Base-by-base conservation (phyloP, 2,797 vertebrate species). In the Liasis olivaceus region DNA sequence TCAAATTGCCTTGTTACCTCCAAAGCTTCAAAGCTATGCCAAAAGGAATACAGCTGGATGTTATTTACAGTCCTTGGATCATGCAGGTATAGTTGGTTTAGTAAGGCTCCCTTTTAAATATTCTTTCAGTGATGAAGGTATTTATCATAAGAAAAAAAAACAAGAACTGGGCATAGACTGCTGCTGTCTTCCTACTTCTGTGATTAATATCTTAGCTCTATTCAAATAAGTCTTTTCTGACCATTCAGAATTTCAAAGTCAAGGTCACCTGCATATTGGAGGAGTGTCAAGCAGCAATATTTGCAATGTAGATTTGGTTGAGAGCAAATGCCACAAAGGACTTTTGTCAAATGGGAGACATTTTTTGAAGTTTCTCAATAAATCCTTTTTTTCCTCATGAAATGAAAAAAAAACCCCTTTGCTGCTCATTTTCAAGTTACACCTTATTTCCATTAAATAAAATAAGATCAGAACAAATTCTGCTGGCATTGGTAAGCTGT, bases 181-280 rank as follows among this genome's bases (percentile, higher is more conserved):
- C 26, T 86, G 14, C 89, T 2, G 1, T 31, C 58, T 90, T 12
- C 89, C 22, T 22, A 47, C 90, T 94, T 89, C 12, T 28, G 6
- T 89, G 90, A 92, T 93, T 94, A 94, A 89, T 89, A 26, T 26
- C 54, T 92, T 62, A 15, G 85, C 94, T 92, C 54, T 91, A 88
- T 90, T 59, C 85, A 94, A 89, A 92, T 31, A 11, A 31, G 28
- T 31, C 66, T 95, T 2, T 0, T 85, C 42, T 36, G 93, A 31
- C 62, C 66, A 88, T 26, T 42, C 17, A 86, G 92, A 91, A 4
- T 92, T 91, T 92, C 90, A 90, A 56, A 92, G 22, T 0, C 66
- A 91, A 94, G 31, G 64, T 95, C 89, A 93, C 69, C 63, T 87
- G 31, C 9, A 4, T 87, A 64, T 77, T 91, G 91, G 72, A 92